Evolutionary conservation across 2,888 invertebrate species (phyloP), one percentile per base, ranked within the genome.

Genomic region (Philopedon plagiatum): DNA sequence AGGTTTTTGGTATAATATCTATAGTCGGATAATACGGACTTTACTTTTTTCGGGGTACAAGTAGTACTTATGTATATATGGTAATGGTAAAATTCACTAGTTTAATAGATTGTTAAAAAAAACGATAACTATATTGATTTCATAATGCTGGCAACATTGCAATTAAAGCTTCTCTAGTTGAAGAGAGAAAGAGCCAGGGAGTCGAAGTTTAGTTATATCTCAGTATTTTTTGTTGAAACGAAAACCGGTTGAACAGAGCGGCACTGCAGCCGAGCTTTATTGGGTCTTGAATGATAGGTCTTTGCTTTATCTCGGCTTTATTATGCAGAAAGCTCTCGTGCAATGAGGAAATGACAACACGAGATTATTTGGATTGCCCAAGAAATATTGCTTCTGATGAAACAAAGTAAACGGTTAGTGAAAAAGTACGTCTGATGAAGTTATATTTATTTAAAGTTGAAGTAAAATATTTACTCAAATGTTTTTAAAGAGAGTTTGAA

Each of bases 181-280:
- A 34, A 60, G 39, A 49, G 61, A 61, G 62, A 49, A 37, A 63
- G n/a, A n/a, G n/a, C n/a, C n/a, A n/a, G 49, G 63, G 9, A 49
- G 32, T 51, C 32, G 49, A 49, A 34, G 49, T 46, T 62, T 62
- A 62, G 62, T 46, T 62, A 62, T 61, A 26, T 46, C 51, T 29
- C 49, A 18, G 56, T 15, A 23, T 71, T 71, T 71, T 71, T 71
- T 66, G 56, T 71, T 66, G 66, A 49, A 60, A 54, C 57, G 54
- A 61, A 71, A 71, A 71, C 71, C 71, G 71, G 71, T 71, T 60
- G 60, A 49, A 32, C 39, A 54, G 29, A 66, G 61, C 61, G 68
- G 61, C 65, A 66, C 56, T 60, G 61, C 71, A 66, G 65, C 23
- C 54, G 71, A 41, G 71, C 71, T 60, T 71, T 71, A 71, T 71